Base-by-base conservation (phyloP, 2,888 invertebrate species). In the Lepidonotus clava region DNA sequence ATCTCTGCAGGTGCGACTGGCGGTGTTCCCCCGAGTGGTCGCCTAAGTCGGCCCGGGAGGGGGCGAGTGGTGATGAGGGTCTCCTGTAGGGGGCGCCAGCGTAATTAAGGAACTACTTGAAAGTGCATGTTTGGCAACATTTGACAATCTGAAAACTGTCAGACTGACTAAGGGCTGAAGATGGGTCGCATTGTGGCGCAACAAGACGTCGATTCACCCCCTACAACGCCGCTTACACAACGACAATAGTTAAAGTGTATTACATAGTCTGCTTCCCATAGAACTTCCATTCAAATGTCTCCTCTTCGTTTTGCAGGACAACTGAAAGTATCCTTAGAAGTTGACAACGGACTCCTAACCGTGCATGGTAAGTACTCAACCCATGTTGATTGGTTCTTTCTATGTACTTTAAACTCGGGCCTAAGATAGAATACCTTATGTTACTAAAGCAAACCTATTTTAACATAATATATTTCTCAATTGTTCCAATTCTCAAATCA, bases 71-170 rank as follows among this genome's bases (percentile, higher is more conserved):
- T 71, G 71, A 71, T 71, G 34, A 71, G 71, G 71, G 36, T n/a
- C 71, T 6, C 38, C 38, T 34, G 24, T 36, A n/a, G 36, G 71
- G 21, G 5, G 21, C 61, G 6, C 36, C 4, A n/a, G 71, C 34
- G 4, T 38, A 71, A 71, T 71, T 71, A 71, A 38, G 36, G 2
- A 32, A 34, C 21, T n/a, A 34, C 71, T 36, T 71, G 71, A 36
- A 34, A 71, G 38, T 71, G 4, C 71, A 34, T 71, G 71, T 71
- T 71, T 71, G 71, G 34, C 71, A 71, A 71, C 71, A 71, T 71
- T 1, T 36, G 71, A 11, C 34, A 71, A 34, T 34, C 1, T 61
- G 24, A 61, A 1, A 32, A 11, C 11, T 1, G 24, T 0, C 24
- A 61, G 24, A 28, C 61, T 24, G 2, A 11, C 14, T 28, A 14